Evolutionary conservation across 1,140 invertebrate genomes (phyloP).

Genomic region (Drosophila nebulosa): DNA sequence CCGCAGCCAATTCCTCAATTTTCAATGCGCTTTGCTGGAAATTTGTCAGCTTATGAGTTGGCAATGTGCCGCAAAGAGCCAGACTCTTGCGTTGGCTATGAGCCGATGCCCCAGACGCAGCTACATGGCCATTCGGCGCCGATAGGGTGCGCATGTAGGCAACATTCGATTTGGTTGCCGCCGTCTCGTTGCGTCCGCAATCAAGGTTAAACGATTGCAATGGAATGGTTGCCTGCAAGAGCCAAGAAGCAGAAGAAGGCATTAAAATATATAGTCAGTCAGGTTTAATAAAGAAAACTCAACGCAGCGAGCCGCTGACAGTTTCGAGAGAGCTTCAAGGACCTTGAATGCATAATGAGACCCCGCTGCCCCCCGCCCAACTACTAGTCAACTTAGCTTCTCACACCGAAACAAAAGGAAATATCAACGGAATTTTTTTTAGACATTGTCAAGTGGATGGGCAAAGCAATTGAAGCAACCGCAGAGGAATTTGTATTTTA

Average conservation of each 20-base stretch:
- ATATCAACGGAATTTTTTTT: conserved; percentile 73
- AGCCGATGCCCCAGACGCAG: not conserved
- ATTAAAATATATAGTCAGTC: conserved; percentile 69
- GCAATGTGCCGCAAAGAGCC: conserved; percentile 38
- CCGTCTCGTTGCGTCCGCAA: conserved; percentile 67
- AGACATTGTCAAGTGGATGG: conserved; percentile 71
- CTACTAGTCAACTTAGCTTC: conserved; percentile 18
- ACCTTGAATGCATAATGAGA: conserved; percentile 80
- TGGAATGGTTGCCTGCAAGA: conserved; percentile 79
- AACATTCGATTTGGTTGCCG: conserved; percentile 56
- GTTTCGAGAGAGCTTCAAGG: conserved; percentile 62
- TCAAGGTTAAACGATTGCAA: conserved; percentile 81
- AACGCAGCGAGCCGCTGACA: conserved; percentile 62
- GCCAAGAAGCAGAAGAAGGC: conserved; percentile 31
- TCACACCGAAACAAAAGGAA: conserved; percentile 57
- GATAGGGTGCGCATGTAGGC: conserved; percentile 76
- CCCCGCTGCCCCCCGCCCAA: not conserved
- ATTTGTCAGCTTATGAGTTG: conserved; percentile 79
- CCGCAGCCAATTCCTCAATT: conserved; percentile 70
- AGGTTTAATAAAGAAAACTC: conserved; percentile 73
- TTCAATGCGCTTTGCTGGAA: conserved; percentile 73
- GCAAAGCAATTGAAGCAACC: conserved; percentile 18
- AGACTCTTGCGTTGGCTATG: conserved; percentile 68
- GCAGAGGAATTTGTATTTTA: conserved; percentile 69
- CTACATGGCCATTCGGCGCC: conserved; percentile 56